Percentiles rank a stretch among this genome's conserved stretches.
Evolutionary conservation across 2,113 vertebrate genomes (phyloP).

Genomic region (Channa maculata): DNA sequence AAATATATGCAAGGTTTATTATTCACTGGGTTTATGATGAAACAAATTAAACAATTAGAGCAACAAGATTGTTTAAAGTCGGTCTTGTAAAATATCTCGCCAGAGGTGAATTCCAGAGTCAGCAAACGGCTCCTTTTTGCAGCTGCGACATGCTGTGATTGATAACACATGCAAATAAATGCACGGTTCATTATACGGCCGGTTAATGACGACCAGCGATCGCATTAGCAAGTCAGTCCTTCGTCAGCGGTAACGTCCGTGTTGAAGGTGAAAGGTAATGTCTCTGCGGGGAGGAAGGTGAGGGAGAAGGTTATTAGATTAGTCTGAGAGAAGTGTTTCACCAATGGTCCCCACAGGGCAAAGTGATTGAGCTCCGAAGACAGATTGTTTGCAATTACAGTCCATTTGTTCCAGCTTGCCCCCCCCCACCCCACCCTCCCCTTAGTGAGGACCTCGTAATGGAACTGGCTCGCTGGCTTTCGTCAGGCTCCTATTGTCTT

Average conservation of each 20-base stretch:
- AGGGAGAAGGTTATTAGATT: slow-evolving; percentile 71
- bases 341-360: slow-evolving; percentile 58
- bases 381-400: slow-evolving; percentile 78
- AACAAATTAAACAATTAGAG: slow-evolving; percentile 57
- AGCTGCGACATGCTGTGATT: background rate
- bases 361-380: slow-evolving; percentile 77
- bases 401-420: slow-evolving; percentile 74
- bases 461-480: slow-evolving; percentile 45
- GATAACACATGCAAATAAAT: slow-evolving; percentile 25
- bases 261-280: slow-evolving; percentile 63
- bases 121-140: background rate
- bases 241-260: background rate
- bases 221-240: slow-evolving; percentile 13
- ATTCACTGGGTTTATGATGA: slow-evolving; percentile 36
- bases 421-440: slow-evolving; percentile 25
- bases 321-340: slow-evolving; percentile 67
- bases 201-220: slow-evolving; percentile 24
- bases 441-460: slow-evolving; percentile 53
- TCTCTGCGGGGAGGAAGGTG: slow-evolving; percentile 47
- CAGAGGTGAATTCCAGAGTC: slow-evolving; percentile 12
- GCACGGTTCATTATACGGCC: slow-evolving; percentile 8
- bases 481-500: slow-evolving; percentile 49
- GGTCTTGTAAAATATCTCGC: background rate
- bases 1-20: slow-evolving; percentile 44
- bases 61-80: slow-evolving; percentile 7